Percentiles rank a stretch among this genome's conserved stretches.
Conservation (phyloP, 2,888 invertebrate species). For the Cloeon dipterum region DNA sequence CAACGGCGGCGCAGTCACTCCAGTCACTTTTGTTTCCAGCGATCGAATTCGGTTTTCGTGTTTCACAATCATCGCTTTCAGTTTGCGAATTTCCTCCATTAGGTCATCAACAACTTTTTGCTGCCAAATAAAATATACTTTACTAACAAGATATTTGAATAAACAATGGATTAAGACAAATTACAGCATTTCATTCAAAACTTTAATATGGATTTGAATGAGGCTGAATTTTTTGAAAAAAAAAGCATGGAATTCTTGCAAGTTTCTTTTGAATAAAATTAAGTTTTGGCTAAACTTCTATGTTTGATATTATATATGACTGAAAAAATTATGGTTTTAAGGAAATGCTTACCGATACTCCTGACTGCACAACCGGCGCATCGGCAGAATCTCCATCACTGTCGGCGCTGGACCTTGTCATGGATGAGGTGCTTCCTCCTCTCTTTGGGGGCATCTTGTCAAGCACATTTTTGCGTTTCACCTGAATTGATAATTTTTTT, state of each 20-base stretch:
- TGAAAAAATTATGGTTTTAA: too few relatives aligned
- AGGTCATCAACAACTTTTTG: constrained; percentile 62
- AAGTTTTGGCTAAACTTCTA: too few relatives aligned
- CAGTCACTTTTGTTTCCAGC: constrained; percentile 30
- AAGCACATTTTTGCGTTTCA: constrained; percentile 42
- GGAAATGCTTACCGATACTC: too few relatives aligned
- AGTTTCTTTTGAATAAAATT: too few relatives aligned
- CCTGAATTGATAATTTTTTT: constrained; percentile 1
- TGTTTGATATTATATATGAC: too few relatives aligned
- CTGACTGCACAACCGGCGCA: background rate
- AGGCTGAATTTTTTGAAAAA: too few relatives aligned
- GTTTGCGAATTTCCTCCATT: constrained; percentile 69
- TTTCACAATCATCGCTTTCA: constrained; percentile 85
- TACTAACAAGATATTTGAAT: constrained; percentile 6
- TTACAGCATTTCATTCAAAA: background rate
- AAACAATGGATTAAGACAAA: background rate
- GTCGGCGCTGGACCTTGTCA: constrained; percentile 7
- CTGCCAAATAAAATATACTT: constrained; percentile 19
- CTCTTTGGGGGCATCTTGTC: constrained; percentile 30
- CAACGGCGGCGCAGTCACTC: background rate
- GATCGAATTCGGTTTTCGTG: constrained; percentile 73
- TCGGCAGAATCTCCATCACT: background rate
- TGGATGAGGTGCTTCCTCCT: constrained; percentile 13
- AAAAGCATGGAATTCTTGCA: background rate
- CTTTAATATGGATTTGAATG: too few relatives aligned